Percentiles rank a stretch among this genome's conserved stretches.
phyloP scores from a whole-genome alignment of 2,888 invertebrate genomes.

The Kryphioiulus occultus region DNA sequence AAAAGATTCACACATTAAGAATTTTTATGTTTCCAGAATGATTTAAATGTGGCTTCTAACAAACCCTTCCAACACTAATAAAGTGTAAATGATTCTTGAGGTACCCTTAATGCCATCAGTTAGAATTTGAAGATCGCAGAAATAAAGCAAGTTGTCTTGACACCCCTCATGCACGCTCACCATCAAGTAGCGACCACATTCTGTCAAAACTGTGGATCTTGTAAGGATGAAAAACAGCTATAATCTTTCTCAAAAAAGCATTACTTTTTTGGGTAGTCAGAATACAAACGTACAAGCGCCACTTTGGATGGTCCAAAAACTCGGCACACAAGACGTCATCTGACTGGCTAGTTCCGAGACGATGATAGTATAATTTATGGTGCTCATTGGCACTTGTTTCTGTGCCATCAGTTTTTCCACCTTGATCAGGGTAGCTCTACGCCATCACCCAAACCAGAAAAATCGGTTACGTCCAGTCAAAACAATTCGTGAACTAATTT shows the following conservation, averaged over 20 bases:
- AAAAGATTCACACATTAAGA: conserved; percentile 42
- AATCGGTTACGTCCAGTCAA: too few species aligned
- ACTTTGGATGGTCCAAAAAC: conserved; percentile 86
- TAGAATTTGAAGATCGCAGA: conserved; percentile 72
- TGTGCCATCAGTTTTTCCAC: conserved; percentile 88
- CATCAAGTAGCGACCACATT: conserved; percentile 89
- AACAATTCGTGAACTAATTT: too few species aligned
- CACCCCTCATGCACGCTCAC: conserved; percentile 86
- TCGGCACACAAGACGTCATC: conserved; percentile 88
- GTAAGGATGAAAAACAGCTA: background rate
- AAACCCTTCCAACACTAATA: too few species aligned
- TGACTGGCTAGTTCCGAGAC: conserved; percentile 81
- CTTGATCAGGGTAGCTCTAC: conserved; percentile 81
- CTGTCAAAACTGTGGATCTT: conserved; percentile 84
- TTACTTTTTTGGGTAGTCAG: too few species aligned
- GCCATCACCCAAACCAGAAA: too few species aligned
- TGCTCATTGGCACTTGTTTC: conserved; percentile 86
- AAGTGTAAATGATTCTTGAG: too few species aligned
- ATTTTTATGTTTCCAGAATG: too few species aligned
- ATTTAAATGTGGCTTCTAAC: too few species aligned
- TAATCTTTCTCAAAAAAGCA: too few species aligned
- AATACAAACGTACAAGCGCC: conserved; percentile 77
- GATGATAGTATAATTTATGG: conserved; percentile 94
- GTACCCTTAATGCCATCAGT: conserved; percentile 64
- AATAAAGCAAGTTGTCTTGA: conserved; percentile 88